phyloP scores from a whole-genome alignment of 2,113 vertebrate genomes.

The Psephotus haematonotus region DNA sequence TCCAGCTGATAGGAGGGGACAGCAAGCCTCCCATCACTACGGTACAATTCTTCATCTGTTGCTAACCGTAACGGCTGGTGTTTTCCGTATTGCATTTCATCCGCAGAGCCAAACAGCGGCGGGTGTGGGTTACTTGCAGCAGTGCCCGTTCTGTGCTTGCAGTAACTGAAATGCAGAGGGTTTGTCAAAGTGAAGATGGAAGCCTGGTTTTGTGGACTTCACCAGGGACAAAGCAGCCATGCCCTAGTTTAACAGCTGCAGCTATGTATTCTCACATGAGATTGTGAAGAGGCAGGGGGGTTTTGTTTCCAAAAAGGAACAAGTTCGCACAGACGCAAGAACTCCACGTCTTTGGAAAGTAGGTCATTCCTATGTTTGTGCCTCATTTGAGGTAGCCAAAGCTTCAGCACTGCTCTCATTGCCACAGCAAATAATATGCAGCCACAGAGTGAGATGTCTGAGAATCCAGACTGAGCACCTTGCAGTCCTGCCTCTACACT shows the following conservation, averaged over 20 bases:
- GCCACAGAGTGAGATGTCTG: not conserved
- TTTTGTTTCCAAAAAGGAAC: constrained; percentile 13
- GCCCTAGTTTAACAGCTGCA: not conserved
- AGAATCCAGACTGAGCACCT: not conserved
- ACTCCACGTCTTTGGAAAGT: constrained; percentile 21
- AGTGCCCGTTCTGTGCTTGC: not conserved
- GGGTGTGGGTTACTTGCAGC: not conserved
- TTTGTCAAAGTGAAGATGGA: not conserved
- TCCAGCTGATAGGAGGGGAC: not conserved
- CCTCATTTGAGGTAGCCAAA: not conserved
- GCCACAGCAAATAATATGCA: not conserved
- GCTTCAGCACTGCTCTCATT: not conserved
- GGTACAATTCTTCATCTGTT: constrained; percentile 9
- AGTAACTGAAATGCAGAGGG: not conserved
- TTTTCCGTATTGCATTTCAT: constrained; percentile 27
- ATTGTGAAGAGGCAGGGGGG: not conserved
- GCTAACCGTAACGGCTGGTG: not conserved
- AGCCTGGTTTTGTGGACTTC: not conserved
- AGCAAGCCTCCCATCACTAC: not conserved
- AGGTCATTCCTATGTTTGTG: constrained; percentile 19
- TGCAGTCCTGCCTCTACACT: not conserved
- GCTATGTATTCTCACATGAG: not conserved
- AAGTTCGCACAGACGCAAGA: not conserved
- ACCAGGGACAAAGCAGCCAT: not conserved
- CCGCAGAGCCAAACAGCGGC: not conserved